Percentiles rank a stretch among this genome's conserved stretches.
Conservation (phyloP, 2,797 vertebrate genomes). For the Pseudomugil tenellus region DNA sequence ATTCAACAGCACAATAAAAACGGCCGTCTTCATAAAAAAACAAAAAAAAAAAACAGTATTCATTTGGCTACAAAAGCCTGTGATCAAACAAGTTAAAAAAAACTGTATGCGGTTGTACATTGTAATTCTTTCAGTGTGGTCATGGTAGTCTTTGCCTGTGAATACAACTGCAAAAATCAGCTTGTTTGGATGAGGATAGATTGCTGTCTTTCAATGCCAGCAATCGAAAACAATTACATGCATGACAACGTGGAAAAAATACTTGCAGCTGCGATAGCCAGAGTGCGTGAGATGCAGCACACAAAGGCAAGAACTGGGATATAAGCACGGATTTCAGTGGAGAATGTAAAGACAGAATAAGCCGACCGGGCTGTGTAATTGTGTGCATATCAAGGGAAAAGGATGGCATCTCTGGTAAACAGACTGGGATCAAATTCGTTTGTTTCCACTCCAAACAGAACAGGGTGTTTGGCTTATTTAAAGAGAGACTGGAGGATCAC, state of each 20-base stretch:
- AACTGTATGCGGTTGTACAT: slow-evolving; percentile 6
- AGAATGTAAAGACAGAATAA: slow-evolving; percentile 39
- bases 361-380: slow-evolving; percentile 56
- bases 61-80: slow-evolving; percentile 12
- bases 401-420: slow-evolving; percentile 52
- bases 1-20: slow-evolving; percentile 8
- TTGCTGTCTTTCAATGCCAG: slow-evolving; percentile 40
- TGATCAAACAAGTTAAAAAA: slow-evolving; percentile 30
- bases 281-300: slow-evolving; percentile 21
- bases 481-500: slow-evolving; percentile 50
- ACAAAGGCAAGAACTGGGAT: slow-evolving; percentile 38
- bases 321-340: slow-evolving; percentile 41
- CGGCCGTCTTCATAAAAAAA: slow-evolving; percentile 14
- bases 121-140: slow-evolving; percentile 21
- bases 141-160: slow-evolving; percentile 28
- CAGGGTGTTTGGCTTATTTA: slow-evolving; percentile 54
- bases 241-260: slow-evolving; percentile 34
- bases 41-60: too few species aligned
- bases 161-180: slow-evolving; percentile 49
- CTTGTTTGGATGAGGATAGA: slow-evolving; percentile 28
- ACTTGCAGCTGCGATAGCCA: slow-evolving; percentile 43
- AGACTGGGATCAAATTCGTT: slow-evolving; percentile 61
- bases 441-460: slow-evolving; percentile 68
- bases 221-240: slow-evolving; percentile 60
- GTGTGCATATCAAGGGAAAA: slow-evolving; percentile 56